Base-by-base conservation (phyloP, 2,888 invertebrate species). In the Drosophila yooni region DNA sequence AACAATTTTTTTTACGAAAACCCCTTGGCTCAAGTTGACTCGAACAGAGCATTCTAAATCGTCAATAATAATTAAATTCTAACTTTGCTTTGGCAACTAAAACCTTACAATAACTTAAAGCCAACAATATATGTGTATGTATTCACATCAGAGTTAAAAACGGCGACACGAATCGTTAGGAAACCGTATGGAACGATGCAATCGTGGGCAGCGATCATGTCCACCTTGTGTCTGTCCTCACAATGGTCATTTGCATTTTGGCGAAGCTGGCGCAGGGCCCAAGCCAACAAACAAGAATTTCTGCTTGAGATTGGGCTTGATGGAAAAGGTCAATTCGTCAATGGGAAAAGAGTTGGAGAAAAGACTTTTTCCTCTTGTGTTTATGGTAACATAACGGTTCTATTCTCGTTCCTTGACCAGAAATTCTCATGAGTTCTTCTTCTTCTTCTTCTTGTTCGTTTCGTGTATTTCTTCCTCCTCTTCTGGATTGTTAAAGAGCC, bases 241-340 rank as follows among this genome's bases (percentile, higher is more conserved):
- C 38, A 60, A 64, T 74, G 67, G 65, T 65, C 70, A 84, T 84
- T 84, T 84, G 84, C 84, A 86, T 84, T 83, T 85, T 85, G 61
- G 77, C 76, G 78, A 82, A 74, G 51, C 52, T 62, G 27, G 52
- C 61, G 31, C 57, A 72, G 67, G 67, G 68, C 70, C 52, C 8
- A 15, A 40, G 40, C 27, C 11, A 38, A 57, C 61, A 56, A 61
- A 65, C 64, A 60, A 69, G 27, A 50, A 50, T n/a, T 52, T 31
- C 2, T 54, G 36, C 25, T 27, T 27, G 18, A 18, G 54, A 27
- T 56, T 54, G 74, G 69, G 73, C 69, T 57, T 66, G 70, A 77
- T 81, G 76, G 57, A 70, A 82, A 78, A 74, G 83, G 82, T 85
- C 84, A 84, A 82, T 85, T 81, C 84, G 82, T 84, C 84, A 86